Conservation (phyloP, 2,113 vertebrate species). For the Plestiodon gilberti region DNA sequence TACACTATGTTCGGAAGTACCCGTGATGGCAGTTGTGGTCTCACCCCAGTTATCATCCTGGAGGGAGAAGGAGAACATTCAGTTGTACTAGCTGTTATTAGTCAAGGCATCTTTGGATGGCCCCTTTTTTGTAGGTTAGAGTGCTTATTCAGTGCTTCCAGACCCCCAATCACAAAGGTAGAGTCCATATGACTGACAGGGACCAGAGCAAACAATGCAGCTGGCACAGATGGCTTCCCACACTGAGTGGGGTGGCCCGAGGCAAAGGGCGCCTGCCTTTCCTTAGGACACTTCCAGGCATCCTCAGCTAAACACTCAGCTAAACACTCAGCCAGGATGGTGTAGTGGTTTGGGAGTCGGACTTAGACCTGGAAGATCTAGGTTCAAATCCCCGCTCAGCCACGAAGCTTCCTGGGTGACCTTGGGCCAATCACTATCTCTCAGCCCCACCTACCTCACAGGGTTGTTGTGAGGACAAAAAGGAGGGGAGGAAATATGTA, state of each 20-base stretch:
- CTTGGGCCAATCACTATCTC: too few relatives aligned
- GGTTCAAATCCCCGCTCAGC: too few relatives aligned
- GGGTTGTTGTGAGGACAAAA: too few relatives aligned
- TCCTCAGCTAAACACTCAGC: too few relatives aligned
- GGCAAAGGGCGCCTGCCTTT: not conserved
- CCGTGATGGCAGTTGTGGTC: constrained; percentile 95
- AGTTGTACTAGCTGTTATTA: not conserved
- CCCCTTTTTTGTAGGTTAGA: not conserved
- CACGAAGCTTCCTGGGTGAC: too few relatives aligned
- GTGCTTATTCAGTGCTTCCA: not conserved
- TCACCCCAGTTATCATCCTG: constrained; percentile 99
- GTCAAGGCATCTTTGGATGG: not conserved
- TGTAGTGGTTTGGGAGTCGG: too few relatives aligned
- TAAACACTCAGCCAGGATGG: too few relatives aligned
- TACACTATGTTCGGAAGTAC: constrained; percentile 95
- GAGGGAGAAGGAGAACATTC: constrained; percentile 8
- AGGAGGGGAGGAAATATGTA: too few relatives aligned
- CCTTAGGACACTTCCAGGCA: too few relatives aligned
- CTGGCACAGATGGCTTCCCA: not conserved
- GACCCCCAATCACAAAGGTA: too few relatives aligned
- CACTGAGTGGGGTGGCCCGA: not conserved
- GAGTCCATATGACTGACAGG: not conserved
- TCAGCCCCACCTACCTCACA: too few relatives aligned
- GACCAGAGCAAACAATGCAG: not conserved
- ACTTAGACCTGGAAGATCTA: too few relatives aligned